phyloP scores from a whole-genome alignment of 2,113 vertebrate genomes.

The Manacus vitellinus region DNA sequence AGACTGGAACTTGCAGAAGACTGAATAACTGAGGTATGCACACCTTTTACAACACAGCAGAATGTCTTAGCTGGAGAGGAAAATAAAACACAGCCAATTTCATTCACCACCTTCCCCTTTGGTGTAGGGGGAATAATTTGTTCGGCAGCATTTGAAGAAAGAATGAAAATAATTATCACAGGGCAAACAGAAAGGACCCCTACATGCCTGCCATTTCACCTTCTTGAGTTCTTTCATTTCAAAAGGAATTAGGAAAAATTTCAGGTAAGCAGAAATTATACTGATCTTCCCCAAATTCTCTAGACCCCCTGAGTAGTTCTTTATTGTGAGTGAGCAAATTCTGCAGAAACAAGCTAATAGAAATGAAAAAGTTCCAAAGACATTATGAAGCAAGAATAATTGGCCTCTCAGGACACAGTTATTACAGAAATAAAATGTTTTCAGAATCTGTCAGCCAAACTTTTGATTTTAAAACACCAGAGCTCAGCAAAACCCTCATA shows the following conservation, averaged over 20 bases:
- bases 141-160: background rate
- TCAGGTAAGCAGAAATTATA: background rate
- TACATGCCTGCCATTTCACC: background rate
- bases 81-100: background rate
- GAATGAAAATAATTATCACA: background rate
- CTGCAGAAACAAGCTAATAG: background rate
- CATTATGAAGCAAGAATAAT: background rate
- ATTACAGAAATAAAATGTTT: background rate
- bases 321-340: background rate
- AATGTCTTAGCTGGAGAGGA: background rate
- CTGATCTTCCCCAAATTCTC: background rate
- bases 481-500: background rate
- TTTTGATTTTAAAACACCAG: background rate
- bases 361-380: background rate
- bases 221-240: background rate
- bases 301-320: background rate
- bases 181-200: background rate
- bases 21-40: background rate
- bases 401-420: background rate
- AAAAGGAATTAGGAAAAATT: background rate
- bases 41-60: background rate
- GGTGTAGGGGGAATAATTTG: background rate
- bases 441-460: background rate
- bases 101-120: background rate
- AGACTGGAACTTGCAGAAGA: background rate